Evolutionary conservation across 2,888 invertebrate genomes (phyloP).

Genomic region (Scrobipalpa atriplicella): DNA sequence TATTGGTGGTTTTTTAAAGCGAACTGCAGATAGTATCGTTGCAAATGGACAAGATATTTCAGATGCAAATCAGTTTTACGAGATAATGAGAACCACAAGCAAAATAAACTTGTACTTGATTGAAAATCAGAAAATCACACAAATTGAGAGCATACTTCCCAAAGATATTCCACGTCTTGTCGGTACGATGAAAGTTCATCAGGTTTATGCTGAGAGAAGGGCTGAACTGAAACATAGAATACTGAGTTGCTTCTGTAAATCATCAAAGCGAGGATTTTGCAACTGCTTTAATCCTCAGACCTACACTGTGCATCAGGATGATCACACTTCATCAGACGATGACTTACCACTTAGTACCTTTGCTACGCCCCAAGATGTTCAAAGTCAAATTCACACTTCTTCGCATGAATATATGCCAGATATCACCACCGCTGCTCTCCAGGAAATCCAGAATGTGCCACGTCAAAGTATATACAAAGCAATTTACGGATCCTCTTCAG

Average conservation of each 20-base stretch:
- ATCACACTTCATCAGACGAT: slow-evolving; percentile 13
- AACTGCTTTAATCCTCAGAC: slow-evolving; percentile 20
- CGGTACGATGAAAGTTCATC: slow-evolving; percentile 24
- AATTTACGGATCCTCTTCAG: slow-evolving; percentile 23
- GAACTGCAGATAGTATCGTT: slow-evolving; percentile 41
- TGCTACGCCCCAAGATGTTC: slow-evolving; percentile 16
- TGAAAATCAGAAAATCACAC: slow-evolving; percentile 16
- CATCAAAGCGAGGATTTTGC: slow-evolving; percentile 17
- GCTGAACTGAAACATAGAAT: slow-evolving; percentile 23
- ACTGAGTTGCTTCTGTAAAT: slow-evolving; percentile 23
- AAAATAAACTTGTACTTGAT: slow-evolving; percentile 29
- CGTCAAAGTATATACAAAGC: slow-evolving; percentile 18
- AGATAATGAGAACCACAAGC: slow-evolving; percentile 19
- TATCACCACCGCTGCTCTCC: slow-evolving; percentile 10
- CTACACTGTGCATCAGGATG: slow-evolving; percentile 13
- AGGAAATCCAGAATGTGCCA: slow-evolving; percentile 23
- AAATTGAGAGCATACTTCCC: slow-evolving; percentile 8
- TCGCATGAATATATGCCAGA: not conserved
- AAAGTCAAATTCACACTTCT: slow-evolving; percentile 9
- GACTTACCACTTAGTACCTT: slow-evolving; percentile 20
- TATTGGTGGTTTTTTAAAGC: slow-evolving; percentile 37
- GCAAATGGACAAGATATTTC: slow-evolving; percentile 33
- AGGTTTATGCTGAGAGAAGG: slow-evolving; percentile 18
- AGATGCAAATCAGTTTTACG: slow-evolving; percentile 22
- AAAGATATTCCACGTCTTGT: slow-evolving; percentile 18